Conservation (phyloP, 64 coral and sea anemone genomes). For the Anthopleura sola region DNA sequence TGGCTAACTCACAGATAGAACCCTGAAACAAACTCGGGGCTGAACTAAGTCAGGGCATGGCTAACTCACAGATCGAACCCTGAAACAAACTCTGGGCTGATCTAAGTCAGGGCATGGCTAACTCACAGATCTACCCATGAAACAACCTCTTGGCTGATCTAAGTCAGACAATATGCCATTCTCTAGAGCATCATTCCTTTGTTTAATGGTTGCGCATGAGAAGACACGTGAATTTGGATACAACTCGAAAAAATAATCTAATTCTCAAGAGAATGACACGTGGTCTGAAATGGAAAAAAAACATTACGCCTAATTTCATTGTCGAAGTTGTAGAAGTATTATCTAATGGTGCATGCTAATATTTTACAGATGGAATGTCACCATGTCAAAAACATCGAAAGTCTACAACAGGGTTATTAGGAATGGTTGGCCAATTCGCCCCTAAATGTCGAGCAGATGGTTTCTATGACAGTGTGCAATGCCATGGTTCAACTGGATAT, state of each 20-base stretch:
- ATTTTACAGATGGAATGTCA: background rate
- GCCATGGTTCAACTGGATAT: conserved; percentile 32
- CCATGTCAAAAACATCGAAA: background rate
- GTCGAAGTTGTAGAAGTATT: background rate
- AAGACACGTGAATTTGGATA: no score
- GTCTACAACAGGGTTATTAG: no score
- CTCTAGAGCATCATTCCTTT: background rate
- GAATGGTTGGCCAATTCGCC: conserved; percentile 13
- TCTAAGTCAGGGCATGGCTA: no score
- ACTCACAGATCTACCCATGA: no score
- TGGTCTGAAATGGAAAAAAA: background rate
- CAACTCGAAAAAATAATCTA: background rate
- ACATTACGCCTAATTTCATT: background rate
- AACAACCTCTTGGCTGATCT: no score
- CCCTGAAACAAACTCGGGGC: no score
- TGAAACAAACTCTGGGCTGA: no score
- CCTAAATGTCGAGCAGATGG: conserved; percentile 38
- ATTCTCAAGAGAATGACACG: background rate
- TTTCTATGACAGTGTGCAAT: conserved; percentile 27
- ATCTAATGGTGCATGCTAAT: background rate
- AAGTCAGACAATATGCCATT: background rate
- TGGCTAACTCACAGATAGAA: no score
- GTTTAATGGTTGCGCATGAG: background rate
- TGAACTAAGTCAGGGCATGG: no score
- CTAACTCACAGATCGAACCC: no score